phyloP scores from a whole-genome alignment of 2,797 vertebrate genomes.

The Orientallactaga sibirica region DNA sequence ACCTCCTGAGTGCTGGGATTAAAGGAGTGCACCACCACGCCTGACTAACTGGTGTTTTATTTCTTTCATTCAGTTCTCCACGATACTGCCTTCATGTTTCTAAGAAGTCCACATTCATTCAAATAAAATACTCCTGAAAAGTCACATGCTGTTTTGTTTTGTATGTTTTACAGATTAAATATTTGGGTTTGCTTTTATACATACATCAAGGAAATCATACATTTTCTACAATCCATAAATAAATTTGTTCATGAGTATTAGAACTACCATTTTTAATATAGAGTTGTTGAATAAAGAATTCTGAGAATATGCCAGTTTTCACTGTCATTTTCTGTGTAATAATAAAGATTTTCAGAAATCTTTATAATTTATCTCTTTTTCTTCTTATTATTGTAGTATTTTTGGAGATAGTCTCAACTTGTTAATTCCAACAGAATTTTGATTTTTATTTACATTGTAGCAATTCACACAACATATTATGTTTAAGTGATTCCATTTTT shows the following conservation, averaged over 20 bases:
- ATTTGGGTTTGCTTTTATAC: background rate
- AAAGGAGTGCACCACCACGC: too few species aligned
- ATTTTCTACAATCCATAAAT: background rate
- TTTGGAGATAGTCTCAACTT: background rate
- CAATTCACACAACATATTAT: background rate
- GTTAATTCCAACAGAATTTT: background rate
- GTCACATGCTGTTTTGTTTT: background rate
- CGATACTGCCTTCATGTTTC: background rate
- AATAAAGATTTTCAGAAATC: background rate
- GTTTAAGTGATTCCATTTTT: background rate
- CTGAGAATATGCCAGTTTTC: background rate
- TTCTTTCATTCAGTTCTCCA: background rate
- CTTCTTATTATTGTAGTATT: background rate
- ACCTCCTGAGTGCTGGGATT: too few species aligned
- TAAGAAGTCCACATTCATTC: background rate
- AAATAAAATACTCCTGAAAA: background rate
- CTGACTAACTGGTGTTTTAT: background rate
- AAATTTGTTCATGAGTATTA: background rate
- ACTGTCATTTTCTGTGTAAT: background rate
- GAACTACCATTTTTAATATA: constrained; percentile 6
- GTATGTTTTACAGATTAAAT: background rate
- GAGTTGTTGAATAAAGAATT: background rate
- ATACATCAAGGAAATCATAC: background rate
- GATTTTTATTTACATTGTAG: background rate
- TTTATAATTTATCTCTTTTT: background rate